A percentile compares a stretch with the other conserved stretches of the same genome.
These are phyloP conservation scores for Dasysyrphus tricinctus DNA, from an alignment of 2,888 invertebrate species.

Conservation along the genomic window DNA sequence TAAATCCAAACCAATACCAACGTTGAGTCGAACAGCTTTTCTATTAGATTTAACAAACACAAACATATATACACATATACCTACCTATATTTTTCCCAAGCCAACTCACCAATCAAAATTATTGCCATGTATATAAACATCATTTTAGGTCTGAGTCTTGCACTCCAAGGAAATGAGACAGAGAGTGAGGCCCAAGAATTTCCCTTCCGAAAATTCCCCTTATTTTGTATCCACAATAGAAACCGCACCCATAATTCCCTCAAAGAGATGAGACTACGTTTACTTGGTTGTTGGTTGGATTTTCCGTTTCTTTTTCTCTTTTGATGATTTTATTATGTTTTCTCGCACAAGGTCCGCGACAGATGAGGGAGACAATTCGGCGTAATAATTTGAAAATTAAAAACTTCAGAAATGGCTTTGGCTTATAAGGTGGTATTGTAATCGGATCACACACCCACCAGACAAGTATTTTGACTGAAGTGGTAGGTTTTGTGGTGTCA, in stretches of 20 bases:
- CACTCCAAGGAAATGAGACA: conserved; percentile 22
- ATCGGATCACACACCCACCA: no score
- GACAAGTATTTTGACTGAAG: no score
- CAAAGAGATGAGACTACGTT: background rate
- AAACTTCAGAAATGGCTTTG: no score
- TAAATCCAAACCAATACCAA: conserved; percentile 12
- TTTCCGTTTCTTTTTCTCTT: conserved; percentile 18
- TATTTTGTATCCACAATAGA: background rate
- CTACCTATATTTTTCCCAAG: conserved; percentile 34
- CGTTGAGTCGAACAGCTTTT: background rate
- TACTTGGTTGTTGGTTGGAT: background rate
- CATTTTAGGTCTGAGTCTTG: conserved; percentile 4
- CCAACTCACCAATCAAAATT: conserved; percentile 69
- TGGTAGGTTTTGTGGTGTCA: no score
- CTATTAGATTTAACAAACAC: conserved; percentile 26
- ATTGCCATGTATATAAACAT: conserved; percentile 45
- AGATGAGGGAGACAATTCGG: conserved; percentile 18
- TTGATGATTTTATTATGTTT: conserved; percentile 1
- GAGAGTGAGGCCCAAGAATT: conserved; percentile 1
- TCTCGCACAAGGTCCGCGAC: background rate
- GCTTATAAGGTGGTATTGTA: no score
- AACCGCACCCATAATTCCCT: conserved; percentile 44
- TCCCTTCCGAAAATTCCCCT: conserved; percentile 47
- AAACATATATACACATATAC: conserved; percentile 1
- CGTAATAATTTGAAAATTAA: background rate